Evolutionary conservation across 2,888 invertebrate genomes (phyloP).

Genomic region (Drosophila buzzatii): DNA sequence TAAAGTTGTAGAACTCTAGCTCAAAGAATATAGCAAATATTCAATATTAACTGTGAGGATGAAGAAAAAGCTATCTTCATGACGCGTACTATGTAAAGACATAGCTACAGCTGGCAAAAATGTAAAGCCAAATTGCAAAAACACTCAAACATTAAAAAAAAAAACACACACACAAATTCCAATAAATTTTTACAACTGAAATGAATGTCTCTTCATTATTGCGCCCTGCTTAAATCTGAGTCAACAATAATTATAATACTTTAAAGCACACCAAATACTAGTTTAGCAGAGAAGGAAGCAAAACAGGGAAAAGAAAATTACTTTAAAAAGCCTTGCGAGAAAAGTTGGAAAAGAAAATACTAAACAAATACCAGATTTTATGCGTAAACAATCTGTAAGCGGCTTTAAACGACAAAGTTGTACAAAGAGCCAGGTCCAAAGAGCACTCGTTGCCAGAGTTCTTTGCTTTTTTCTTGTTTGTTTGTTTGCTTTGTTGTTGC

Average conservation of each 20-base stretch:
- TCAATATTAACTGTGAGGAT: too few relatives aligned
- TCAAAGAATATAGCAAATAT: too few relatives aligned
- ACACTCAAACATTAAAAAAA: too few relatives aligned
- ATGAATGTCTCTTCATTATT: background rate
- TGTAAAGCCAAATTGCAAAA: too few relatives aligned
- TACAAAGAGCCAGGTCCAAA: slow-evolving; percentile 23
- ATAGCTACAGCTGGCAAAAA: too few relatives aligned
- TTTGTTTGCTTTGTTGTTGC: slow-evolving; percentile 5
- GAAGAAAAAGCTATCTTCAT: too few relatives aligned
- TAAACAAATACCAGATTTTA: slow-evolving; percentile 24
- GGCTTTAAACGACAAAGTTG: slow-evolving; percentile 53
- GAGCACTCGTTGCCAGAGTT: slow-evolving; percentile 23
- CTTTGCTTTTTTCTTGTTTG: slow-evolving; percentile 25
- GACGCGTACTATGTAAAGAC: too few relatives aligned
- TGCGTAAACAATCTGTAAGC: slow-evolving; percentile 33
- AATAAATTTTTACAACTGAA: background rate
- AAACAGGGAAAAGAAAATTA: background rate
- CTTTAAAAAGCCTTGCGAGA: background rate
- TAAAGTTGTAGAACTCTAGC: too few relatives aligned
- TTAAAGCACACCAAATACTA: background rate
- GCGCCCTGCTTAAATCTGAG: background rate
- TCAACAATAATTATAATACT: background rate
- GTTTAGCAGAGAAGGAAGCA: background rate
- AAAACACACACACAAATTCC: background rate
- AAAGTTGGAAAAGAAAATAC: slow-evolving; percentile 15